Evolutionary conservation across 2,797 vertebrate genomes (phyloP), one percentile per base, ranked within the genome.

Genomic region (Rhinichthys osculus): DNA sequence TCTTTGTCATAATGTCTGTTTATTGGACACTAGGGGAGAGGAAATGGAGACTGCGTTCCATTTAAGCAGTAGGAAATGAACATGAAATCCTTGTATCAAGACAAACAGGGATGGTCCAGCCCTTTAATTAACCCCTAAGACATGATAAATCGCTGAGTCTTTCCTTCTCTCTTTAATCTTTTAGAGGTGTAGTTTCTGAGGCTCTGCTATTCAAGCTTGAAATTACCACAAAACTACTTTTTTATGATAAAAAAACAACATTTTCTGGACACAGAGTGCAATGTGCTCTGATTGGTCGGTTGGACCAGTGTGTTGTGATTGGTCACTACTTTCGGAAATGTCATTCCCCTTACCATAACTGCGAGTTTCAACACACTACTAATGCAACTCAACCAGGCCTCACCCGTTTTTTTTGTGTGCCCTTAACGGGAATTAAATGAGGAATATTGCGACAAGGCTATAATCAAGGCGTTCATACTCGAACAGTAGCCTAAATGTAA

Each of bases 61-160:
- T 4, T 38, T 47, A 64, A 85, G 40, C 62, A 69, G 7, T 2
- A 77, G 82, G 59, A 78, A 81, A 81, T 85, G 87, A 73, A 78
- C 59, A 50, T 54, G 23, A 72, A 64, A 87, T 85, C 69, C 72
- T 83, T 38, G 64, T 50, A 73, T 73, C 66, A 70, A 81, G 62
- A 81, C 78, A 64, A 69, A n/a, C 67, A 14, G 35, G 9, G 81
- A 72, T 9, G 59, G 77, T 57, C 54, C 47, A 47, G 76, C 47
- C n/a, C 85, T 87, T 88, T 89, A 89, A 89, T 91, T 89, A 91
- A 87, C 83, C 84, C 71, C 70, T 30, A 23, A 87, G 81, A 79
- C 38, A 66, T 30, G 69, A 86, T 79, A 72, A 86, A 81, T 69
- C 42, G 27, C 16, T 10, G 21, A 69, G 71, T 78, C 73, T 66